These are phyloP conservation scores for Heliocidaris tuberculata DNA, from an alignment of 35 echinoderm and acorn worm genomes.

Conservation along the genomic window DNA sequence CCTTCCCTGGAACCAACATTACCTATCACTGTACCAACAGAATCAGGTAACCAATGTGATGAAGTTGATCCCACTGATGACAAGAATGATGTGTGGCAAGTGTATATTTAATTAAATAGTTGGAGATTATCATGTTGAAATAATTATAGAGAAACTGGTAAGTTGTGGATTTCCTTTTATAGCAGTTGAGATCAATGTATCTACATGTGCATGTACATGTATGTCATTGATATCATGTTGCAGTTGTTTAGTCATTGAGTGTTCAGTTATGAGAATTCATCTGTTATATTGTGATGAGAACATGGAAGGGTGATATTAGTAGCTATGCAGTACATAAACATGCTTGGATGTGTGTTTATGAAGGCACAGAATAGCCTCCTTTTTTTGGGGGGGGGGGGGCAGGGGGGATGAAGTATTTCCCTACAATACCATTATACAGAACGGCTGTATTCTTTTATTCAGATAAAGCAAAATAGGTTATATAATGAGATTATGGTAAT, in stretches of 20 bases:
- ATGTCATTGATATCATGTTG: background rate
- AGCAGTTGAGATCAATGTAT: background rate
- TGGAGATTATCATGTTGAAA: background rate
- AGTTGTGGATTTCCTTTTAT: background rate
- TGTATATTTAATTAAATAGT: constrained; percentile 53
- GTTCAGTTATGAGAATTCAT: no score
- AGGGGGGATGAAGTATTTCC: no score
- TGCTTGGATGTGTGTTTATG: no score
- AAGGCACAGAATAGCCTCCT: no score
- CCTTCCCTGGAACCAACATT: background rate
- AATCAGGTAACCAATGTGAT: background rate
- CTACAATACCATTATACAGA: no score
- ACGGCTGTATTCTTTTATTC: no score
- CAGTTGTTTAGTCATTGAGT: background rate
- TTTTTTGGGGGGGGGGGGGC: no score
- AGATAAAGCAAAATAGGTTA: no score
- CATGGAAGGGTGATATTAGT: no score
- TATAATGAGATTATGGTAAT: no score
- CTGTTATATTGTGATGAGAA: no score
- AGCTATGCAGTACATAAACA: no score
- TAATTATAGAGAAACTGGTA: background rate
- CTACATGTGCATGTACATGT: background rate
- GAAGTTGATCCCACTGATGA: constrained; percentile 37
- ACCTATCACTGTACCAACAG: background rate
- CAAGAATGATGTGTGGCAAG: constrained; percentile 63